phyloP scores from a whole-genome alignment of 2,797 vertebrate genomes.

The Salmo trutta region DNA sequence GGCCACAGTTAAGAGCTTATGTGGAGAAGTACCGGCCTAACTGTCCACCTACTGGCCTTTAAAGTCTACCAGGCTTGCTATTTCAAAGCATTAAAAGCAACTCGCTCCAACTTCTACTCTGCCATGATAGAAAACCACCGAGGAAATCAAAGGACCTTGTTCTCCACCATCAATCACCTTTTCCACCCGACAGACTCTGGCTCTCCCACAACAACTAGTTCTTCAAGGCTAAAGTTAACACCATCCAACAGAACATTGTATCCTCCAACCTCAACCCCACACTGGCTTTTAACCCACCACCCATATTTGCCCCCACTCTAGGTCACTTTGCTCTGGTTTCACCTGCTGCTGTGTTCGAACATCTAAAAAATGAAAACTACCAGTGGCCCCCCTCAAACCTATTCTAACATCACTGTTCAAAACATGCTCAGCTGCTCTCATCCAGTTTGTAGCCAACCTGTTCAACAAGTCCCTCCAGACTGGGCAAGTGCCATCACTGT shows the following conservation, averaged over 20 bases:
- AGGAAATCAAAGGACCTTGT: too few species aligned
- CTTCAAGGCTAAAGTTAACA: neutral
- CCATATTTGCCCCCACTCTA: neutral
- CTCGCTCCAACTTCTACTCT: neutral
- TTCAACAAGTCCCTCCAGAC: too few species aligned
- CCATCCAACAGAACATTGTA: neutral
- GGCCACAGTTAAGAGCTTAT: neutral
- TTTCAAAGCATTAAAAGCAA: neutral
- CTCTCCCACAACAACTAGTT: neutral
- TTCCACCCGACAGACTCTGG: neutral
- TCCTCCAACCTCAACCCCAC: neutral
- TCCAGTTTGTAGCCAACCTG: too few species aligned
- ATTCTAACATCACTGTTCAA: too few species aligned
- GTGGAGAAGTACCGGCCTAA: neutral
- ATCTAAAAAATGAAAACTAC: neutral
- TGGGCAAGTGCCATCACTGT: too few species aligned
- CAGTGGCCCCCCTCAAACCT: neutral
- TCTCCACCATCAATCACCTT: too few species aligned
- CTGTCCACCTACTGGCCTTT: neutral
- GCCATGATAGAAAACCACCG: neutral
- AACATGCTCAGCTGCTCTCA: too few species aligned
- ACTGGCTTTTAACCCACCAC: neutral
- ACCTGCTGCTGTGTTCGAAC: neutral
- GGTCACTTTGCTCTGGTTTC: neutral
- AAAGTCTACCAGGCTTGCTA: neutral